phyloP scores from a whole-genome alignment of 2,888 invertebrate genomes.

The Oxycera nigricornis region DNA sequence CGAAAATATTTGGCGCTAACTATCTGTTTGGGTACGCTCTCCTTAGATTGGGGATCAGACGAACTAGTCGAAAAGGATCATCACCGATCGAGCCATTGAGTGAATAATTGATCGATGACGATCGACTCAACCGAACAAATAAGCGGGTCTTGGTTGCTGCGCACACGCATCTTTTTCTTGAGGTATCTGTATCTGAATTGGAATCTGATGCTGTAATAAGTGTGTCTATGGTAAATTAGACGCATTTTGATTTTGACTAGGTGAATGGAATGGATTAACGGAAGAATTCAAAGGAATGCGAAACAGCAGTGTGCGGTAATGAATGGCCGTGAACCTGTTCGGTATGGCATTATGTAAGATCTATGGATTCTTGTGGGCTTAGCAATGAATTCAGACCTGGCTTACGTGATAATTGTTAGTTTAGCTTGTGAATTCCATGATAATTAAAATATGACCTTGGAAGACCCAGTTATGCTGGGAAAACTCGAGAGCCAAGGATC shows the following conservation, averaged over 20 bases:
- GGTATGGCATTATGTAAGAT: not conserved
- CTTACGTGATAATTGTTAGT: not conserved
- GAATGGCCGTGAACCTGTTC: slow-evolving; percentile 19
- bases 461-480: not conserved
- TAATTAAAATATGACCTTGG: not conserved
- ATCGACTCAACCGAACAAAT: not conserved
- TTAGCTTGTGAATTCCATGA: not conserved
- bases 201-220: not conserved
- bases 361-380: not conserved
- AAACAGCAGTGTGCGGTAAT: not conserved
- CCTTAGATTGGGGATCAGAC: not conserved
- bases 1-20: not conserved
- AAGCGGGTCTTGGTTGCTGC: not conserved
- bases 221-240: not conserved
- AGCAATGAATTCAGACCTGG: not conserved
- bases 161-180: not conserved
- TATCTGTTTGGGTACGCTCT: not conserved
- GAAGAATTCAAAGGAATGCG: slow-evolving; percentile 4
- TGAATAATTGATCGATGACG: not conserved
- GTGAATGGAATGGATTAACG: not conserved
- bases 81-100: not conserved
- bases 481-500: not conserved
- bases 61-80: slow-evolving; percentile 17
- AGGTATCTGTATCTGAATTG: not conserved
- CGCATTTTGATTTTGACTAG: not conserved